Evolutionary conservation across 2,888 invertebrate species (phyloP), one percentile per base, ranked within the genome.

Genomic region (Stomorhina lunata): DNA sequence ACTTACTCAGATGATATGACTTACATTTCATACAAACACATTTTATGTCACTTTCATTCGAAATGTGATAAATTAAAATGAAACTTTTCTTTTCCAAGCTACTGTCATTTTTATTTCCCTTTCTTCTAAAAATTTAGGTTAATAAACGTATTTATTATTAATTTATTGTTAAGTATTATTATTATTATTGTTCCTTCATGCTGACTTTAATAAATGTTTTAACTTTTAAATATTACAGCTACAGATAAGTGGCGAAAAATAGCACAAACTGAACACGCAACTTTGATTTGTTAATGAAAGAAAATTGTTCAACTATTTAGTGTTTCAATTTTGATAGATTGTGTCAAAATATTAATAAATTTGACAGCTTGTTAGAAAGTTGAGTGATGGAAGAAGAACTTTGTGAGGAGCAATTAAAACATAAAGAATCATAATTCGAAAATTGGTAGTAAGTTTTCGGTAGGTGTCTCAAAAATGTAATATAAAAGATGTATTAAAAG

Each of bases 61-160:
- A n/a, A n/a, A n/a, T n/a, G n/a, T n/a, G n/a, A 48, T 43, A 69
- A 43, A n/a, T 25, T n/a, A 45, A 12, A 20, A 45, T 27, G 29
- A 20, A 29, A 37, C 48, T 61, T 50, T 63, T 75, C 73, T 27
- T 68, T 65, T 65, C 69, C 55, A 40, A 40, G 45, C 61, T 27
- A 69, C 20, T 55, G 37, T 45, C 53, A 34, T 40, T 29, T 73
- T 80, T 71, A 17, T 15, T 43, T 63, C 15, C 69, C 50, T 37
- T 77, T 66, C 37, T 17, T n/a, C 7, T n/a, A 71, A 25, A 83
- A 85, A 89, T 85, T 84, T 85, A 85, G 89, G 88, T 87, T 88
- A 89, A 88, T 88, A 88, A 85, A 85, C 84, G 84, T 87, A 87
- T 89, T 88, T 88, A 88, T 87, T 86, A 61, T 27, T 17, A 5